Base-by-base conservation (phyloP, 2,113 vertebrate genomes). In the Peromyscus leucopus region DNA sequence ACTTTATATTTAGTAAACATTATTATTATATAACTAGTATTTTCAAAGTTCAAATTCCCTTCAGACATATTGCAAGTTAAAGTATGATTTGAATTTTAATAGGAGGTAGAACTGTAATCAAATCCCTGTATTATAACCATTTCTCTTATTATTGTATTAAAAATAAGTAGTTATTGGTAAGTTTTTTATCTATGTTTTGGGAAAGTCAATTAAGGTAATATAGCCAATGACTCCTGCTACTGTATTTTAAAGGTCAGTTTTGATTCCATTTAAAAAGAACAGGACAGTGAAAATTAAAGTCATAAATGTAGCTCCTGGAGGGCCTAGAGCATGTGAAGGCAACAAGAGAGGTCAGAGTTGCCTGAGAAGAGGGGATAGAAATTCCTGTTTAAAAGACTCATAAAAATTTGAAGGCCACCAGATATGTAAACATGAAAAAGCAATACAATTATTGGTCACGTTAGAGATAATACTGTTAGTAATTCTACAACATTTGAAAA, bases 261-360 rank as follows among this genome's bases (percentile, higher is more conserved):
- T 95, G 61, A 95, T 57, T 97, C 31, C 55, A 86, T 95, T 97
- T 92, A 42, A 57, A 93, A 95, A 85, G 83, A 97, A 94, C 51
- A 86, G 51, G 95, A 78, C 51, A 80, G 59, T 78, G n/a, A 97
- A 97, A 96, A 97, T 92, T 97, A 97, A 97, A 97, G 69, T 36
- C 65, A 42, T 91, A 97, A 93, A 91, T 93, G 90, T 78, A 97
- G 88, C 6, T 71, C 39, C 74, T 86, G 21, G 48, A 91, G 51
- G 85, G 15, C 28, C 82, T 33, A 80, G 85, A 90, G 78, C 39
- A 72, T 26, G 85, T 80, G 51, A 69, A 96, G 91, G 92, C 65
- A 93, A 51, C 79, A 78, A 7, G 28, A 85, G 71, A 95, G 46
- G 75, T 84, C 86, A 93, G 46, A 94, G 65, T 55, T 55, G 33